Conservation (phyloP, 2,113 vertebrate genomes). For the Gila orcuttii region DNA sequence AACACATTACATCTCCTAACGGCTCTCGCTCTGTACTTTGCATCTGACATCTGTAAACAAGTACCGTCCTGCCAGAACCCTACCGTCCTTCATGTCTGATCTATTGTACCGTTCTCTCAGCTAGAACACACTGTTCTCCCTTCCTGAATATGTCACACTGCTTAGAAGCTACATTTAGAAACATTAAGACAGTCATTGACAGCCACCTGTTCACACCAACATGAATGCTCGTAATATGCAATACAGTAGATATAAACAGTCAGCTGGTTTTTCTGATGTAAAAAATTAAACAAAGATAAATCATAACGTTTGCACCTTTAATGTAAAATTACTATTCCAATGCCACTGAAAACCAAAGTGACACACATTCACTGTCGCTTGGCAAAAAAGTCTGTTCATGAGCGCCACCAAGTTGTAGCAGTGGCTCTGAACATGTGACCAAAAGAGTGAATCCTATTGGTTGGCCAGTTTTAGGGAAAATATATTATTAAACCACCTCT, state of each 20-base stretch:
- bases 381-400: not conserved
- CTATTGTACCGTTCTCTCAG: not conserved
- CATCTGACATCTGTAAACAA: conserved; percentile 38
- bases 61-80: not conserved
- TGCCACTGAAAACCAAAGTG: too few species aligned
- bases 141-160: not conserved
- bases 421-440: not conserved
- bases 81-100: conserved; percentile 20
- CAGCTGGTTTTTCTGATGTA: too few species aligned
- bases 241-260: too few species aligned
- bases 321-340: too few species aligned
- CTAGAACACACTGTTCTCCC: not conserved
- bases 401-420: not conserved
- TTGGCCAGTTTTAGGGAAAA: not conserved
- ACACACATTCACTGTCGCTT: not conserved
- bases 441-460: not conserved
- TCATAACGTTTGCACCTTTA: too few species aligned
- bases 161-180: not conserved
- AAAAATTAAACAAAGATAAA: too few species aligned
- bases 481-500: not conserved
- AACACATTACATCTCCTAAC: conserved; percentile 20
- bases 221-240: too few species aligned
- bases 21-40: not conserved
- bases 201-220: too few species aligned
- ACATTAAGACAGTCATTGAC: too few species aligned